Evolutionary conservation across 2,797 vertebrate species (phyloP).

Genomic region (Tachyglossus aculeatus): DNA sequence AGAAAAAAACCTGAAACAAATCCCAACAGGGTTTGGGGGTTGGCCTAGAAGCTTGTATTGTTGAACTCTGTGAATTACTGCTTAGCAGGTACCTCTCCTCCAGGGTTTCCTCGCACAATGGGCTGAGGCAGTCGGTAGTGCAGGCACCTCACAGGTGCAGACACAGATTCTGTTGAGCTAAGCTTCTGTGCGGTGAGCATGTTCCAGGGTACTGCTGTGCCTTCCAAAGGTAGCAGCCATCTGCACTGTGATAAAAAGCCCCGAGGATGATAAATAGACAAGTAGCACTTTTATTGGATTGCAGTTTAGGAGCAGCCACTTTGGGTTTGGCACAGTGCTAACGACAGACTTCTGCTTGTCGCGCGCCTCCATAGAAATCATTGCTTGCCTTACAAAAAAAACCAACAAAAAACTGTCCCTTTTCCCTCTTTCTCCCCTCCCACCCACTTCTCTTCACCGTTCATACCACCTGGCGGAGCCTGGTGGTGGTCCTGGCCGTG

Average conservation of each 20-base stretch:
- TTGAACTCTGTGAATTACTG: background rate
- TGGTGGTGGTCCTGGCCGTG: background rate
- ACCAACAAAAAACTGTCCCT: background rate
- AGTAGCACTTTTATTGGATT: conserved; percentile 82
- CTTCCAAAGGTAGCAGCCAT: conserved; percentile 81
- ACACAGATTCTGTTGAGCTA: conserved; percentile 65
- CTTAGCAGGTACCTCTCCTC: background rate
- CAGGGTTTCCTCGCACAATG: background rate
- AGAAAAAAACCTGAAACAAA: background rate
- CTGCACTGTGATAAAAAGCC: conserved; percentile 82
- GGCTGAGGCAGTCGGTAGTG: conserved; percentile 22
- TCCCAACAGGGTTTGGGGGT: background rate
- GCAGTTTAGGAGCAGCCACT: conserved; percentile 78
- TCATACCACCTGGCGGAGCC: background rate
- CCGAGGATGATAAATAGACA: conserved; percentile 83
- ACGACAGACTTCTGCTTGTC: conserved; percentile 76
- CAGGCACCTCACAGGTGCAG: conserved; percentile 68
- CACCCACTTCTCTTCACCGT: background rate
- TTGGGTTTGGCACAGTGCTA: conserved; percentile 79
- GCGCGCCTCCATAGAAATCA: conserved; percentile 10
- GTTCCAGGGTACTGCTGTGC: conserved; percentile 75
- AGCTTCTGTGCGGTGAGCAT: conserved; percentile 63
- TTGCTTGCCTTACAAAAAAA: background rate
- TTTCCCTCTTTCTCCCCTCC: background rate
- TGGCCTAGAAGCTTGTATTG: rapidly evolving